phyloP scores from a whole-genome alignment of 2,113 vertebrate species.

The Dascyllus trimaculatus region DNA sequence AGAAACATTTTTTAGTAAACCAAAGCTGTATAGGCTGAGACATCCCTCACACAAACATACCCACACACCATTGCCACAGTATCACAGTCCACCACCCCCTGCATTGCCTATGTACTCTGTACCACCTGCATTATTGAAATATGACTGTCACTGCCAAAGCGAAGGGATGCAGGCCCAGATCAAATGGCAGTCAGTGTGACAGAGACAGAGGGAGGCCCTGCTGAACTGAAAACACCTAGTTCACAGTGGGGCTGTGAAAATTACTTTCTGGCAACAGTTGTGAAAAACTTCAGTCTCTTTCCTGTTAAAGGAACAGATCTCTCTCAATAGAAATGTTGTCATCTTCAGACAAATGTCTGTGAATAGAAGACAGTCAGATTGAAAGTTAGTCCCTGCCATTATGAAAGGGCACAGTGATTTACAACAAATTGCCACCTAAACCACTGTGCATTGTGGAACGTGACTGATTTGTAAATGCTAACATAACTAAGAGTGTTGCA shows the following conservation, averaged over 20 bases:
- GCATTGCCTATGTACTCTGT: constrained; percentile 14
- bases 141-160: constrained; percentile 41
- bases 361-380: background rate
- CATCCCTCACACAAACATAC: background rate
- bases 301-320: background rate
- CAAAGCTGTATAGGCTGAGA: constrained; percentile 30
- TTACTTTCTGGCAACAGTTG: constrained; percentile 28
- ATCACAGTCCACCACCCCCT: constrained; percentile 20
- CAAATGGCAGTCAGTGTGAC: constrained; percentile 39
- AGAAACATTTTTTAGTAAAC: constrained; percentile 6
- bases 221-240: constrained; percentile 37
- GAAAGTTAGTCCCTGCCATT: background rate
- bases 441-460: no score
- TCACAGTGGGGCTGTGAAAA: constrained; percentile 27
- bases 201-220: constrained; percentile 41
- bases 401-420: no score
- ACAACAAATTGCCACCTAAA: no score
- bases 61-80: background rate
- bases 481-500: no score
- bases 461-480: no score
- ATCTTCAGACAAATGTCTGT: background rate
- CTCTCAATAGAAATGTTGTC: background rate
- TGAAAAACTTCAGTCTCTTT: background rate
- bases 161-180: constrained; percentile 30
- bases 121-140: constrained; percentile 59